These are phyloP conservation scores for Scarus forsteni DNA, from an alignment of 2,797 vertebrate genomes.

Conservation along the genomic window DNA sequence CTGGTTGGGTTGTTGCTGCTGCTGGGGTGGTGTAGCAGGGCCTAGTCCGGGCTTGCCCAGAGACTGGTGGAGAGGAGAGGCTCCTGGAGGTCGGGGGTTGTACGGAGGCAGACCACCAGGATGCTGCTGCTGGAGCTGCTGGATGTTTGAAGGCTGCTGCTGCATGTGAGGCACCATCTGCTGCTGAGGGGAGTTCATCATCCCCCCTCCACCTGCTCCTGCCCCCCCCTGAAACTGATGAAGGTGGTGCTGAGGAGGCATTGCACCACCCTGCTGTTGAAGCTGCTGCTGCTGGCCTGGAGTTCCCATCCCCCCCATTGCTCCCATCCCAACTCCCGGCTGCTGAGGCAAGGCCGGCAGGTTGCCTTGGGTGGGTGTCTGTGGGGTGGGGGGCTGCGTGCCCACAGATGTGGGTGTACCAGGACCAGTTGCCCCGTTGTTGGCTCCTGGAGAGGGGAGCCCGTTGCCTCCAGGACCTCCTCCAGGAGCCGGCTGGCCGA, in stretches of 20 bases:
- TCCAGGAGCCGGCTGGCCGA: constrained; percentile 75
- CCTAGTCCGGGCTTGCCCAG: constrained; percentile 93
- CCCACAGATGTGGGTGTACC: constrained; percentile 90
- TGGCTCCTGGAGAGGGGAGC: constrained; percentile 82
- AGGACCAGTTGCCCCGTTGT: constrained; percentile 80
- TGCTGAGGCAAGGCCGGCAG: constrained; percentile 74
- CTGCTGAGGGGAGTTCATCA: constrained; percentile 84
- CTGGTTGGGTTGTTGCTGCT: constrained; percentile 82
- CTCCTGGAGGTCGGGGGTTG: constrained; percentile 83
- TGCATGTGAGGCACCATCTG: constrained; percentile 79
- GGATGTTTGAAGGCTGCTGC: constrained; percentile 87
- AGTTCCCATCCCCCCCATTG: constrained; percentile 74
- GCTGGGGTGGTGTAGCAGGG: constrained; percentile 89
- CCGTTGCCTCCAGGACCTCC: constrained; percentile 84
- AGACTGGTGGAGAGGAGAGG: constrained; percentile 85
- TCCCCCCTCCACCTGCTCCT: constrained; percentile 66
- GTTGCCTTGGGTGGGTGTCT: constrained; percentile 87
- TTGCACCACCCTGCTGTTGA: constrained; percentile 72
- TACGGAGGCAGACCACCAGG: constrained; percentile 87
- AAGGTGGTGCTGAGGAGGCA: constrained; percentile 78
- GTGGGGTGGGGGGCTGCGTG: constrained; percentile 92
- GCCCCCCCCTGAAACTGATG: constrained; percentile 83
- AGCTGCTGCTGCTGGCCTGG: constrained; percentile 79
- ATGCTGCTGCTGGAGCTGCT: constrained; percentile 81
- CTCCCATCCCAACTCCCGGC: constrained; percentile 76